These are phyloP conservation scores for Copidosoma aretas DNA, from an alignment of 2,888 invertebrate species.

Conservation along the genomic window DNA sequence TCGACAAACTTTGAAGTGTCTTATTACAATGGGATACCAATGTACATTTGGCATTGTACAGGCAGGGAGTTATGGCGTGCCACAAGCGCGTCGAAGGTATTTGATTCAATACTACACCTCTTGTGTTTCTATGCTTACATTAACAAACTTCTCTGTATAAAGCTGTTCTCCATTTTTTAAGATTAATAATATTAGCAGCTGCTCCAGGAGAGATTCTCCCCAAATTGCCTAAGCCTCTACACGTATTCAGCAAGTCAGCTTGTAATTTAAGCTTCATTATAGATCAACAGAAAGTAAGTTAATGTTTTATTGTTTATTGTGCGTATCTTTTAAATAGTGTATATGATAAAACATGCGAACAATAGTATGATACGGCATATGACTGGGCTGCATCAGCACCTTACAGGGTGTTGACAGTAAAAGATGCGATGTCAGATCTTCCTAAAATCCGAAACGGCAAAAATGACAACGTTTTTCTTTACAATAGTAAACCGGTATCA, in stretches of 20 bases:
- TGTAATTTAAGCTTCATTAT: slow-evolving; percentile 70
- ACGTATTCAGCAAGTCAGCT: slow-evolving; percentile 76
- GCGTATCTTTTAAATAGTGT: too few relatives aligned
- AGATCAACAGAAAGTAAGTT: slow-evolving; percentile 66
- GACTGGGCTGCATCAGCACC: slow-evolving; percentile 77
- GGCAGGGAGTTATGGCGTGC: slow-evolving; percentile 85
- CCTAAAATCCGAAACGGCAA: slow-evolving; percentile 78
- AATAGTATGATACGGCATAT: slow-evolving; percentile 62
- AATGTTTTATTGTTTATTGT: background rate
- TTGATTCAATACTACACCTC: background rate
- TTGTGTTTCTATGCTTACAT: background rate
- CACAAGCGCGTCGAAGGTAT: slow-evolving; percentile 78
- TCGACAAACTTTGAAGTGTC: slow-evolving; percentile 77
- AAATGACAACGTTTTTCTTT: slow-evolving; percentile 72
- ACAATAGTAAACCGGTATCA: slow-evolving; percentile 74
- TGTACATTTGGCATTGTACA: slow-evolving; percentile 86
- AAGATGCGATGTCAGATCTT: slow-evolving; percentile 84
- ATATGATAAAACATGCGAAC: too few relatives aligned
- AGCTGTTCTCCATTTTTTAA: slow-evolving; percentile 47
- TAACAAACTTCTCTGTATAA: background rate
- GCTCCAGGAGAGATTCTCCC: slow-evolving; percentile 81
- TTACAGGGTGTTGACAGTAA: slow-evolving; percentile 76
- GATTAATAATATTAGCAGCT: slow-evolving; percentile 79
- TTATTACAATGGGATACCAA: slow-evolving; percentile 86
- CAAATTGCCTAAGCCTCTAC: slow-evolving; percentile 78